Evolutionary conservation across 2,888 invertebrate genomes (phyloP).

Genomic region (Polia nebulosa): DNA sequence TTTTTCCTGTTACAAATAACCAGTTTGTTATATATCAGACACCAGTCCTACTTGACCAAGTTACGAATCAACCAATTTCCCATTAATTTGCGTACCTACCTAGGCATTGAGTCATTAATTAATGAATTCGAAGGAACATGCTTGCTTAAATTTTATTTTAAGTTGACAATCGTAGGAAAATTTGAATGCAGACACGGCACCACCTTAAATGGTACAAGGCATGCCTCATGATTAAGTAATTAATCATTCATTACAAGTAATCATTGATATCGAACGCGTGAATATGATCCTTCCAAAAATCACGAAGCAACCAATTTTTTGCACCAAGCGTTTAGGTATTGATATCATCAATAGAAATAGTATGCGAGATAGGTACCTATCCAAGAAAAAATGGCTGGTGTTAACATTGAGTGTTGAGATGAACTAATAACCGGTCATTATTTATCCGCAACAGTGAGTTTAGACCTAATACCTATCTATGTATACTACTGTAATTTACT

Average conservation of each 20-base stretch:
- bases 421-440: conserved; percentile 42
- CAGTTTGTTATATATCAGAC: conserved; percentile 38
- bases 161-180: conserved; percentile 30
- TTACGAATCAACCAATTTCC: conserved; percentile 51
- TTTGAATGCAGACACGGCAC: conserved; percentile 2
- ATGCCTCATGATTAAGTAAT: not conserved
- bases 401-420: conserved; percentile 20
- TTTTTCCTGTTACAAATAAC: conserved; percentile 59
- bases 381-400: conserved; percentile 32
- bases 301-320: conserved; percentile 24
- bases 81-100: conserved; percentile 51
- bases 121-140: conserved; percentile 46
- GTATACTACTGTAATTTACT: conserved; percentile 15
- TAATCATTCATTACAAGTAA: not conserved
- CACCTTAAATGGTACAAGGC: conserved; percentile 4
- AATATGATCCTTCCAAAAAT: conserved; percentile 7
- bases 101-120: conserved; percentile 46
- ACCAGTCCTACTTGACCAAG: conserved; percentile 63
- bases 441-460: conserved; percentile 25
- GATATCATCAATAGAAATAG: conserved; percentile 43
- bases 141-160: conserved; percentile 22
- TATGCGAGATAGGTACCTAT: conserved; percentile 11
- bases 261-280: not conserved
- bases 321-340: conserved; percentile 14
- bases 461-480: conserved; percentile 8